Conservation (phyloP, 2,797 vertebrate species). For the Paratrypauchen microcephalus region DNA sequence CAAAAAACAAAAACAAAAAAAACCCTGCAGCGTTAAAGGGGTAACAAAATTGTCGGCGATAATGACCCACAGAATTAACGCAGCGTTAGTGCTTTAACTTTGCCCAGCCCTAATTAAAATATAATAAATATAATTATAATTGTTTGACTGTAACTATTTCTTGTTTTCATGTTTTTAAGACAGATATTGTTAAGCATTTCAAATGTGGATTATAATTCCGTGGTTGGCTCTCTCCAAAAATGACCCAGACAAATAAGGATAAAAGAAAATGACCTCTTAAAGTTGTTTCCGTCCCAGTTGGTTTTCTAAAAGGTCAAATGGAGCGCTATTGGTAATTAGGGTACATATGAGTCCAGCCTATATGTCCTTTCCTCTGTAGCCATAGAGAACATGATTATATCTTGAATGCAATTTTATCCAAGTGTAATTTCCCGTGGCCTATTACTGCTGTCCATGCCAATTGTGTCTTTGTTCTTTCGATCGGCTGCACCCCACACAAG, state of each 20-base stretch:
- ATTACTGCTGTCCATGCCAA: slow-evolving; percentile 15
- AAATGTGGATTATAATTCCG: neutral
- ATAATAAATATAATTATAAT: too few species aligned
- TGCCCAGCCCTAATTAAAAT: too few species aligned
- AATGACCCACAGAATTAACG: too few species aligned
- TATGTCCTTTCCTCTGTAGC: slow-evolving; percentile 3
- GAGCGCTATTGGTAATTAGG: slow-evolving; percentile 59
- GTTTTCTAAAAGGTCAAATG: slow-evolving; percentile 59
- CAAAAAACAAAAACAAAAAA: too few species aligned
- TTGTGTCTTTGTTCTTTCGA: slow-evolving; percentile 5
- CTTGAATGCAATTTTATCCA: slow-evolving; percentile 41
- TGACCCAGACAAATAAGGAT: neutral
- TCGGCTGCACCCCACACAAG: neutral
- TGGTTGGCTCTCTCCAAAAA: neutral
- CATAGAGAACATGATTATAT: slow-evolving; percentile 50
- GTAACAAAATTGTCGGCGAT: too few species aligned
- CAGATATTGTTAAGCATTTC: too few species aligned
- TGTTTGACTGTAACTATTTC: too few species aligned
- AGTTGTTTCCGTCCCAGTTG: slow-evolving; percentile 53
- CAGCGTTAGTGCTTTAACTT: too few species aligned
- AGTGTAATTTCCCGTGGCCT: slow-evolving; percentile 17
- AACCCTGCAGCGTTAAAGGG: too few species aligned
- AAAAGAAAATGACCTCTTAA: neutral
- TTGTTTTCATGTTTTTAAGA: too few species aligned
- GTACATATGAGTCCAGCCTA: slow-evolving; percentile 21